Base-by-base conservation (phyloP, 1,140 invertebrate genomes). In the Tetranychus cinnabarinus region DNA sequence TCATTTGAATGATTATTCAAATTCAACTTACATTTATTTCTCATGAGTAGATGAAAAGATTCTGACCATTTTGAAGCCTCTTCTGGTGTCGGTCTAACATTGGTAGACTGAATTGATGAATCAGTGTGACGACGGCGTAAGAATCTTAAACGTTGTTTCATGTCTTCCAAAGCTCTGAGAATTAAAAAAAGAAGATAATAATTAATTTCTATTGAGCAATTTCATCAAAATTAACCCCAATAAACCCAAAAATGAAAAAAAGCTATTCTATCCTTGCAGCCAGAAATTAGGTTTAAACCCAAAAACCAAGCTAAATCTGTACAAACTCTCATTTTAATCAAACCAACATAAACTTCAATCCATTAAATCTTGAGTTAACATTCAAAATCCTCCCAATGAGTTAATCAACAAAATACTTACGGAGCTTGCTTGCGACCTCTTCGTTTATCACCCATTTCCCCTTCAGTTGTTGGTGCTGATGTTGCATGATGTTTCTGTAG, bases 61-160 rank as follows among this genome's bases (percentile, higher is more conserved):
- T 73, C 68, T 6, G 74, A 69, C 77, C 77, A 78, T 62, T 74
- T 71, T 36, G 71, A 68, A 4, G 71, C 74, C 61, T 77, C 74
- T 48, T 77, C 72, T 1, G 72, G 72, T 4, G 71, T 66, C 4
- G 77, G 74, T 63, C 76, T 62, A 4, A 71, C 71, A 35, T 46
- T 59, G 34, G 69, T 61, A 47, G 65, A 60, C 47, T 71, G 67
- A 1, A 74, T 62, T 3, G 70, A 67, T 23, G 70, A 69, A 61
- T 76, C 75, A 13, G 74, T 75, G 61, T 75, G 72, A 45, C 73
- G 65, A 62, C 73, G 64, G 50, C 73, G 69, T 15, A 76, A 65
- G 60, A 74, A 74, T 63, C 73, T 71, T 39, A 76, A 66, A 37
- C 73, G 69, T 56, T 71, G 67, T 63, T 73, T 73, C 67, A 76